A percentile compares a stretch with the other conserved stretches of the same genome.
Evolutionary conservation across 2,888 invertebrate genomes (phyloP).

Genomic region (Parascotia fuliginaria): DNA sequence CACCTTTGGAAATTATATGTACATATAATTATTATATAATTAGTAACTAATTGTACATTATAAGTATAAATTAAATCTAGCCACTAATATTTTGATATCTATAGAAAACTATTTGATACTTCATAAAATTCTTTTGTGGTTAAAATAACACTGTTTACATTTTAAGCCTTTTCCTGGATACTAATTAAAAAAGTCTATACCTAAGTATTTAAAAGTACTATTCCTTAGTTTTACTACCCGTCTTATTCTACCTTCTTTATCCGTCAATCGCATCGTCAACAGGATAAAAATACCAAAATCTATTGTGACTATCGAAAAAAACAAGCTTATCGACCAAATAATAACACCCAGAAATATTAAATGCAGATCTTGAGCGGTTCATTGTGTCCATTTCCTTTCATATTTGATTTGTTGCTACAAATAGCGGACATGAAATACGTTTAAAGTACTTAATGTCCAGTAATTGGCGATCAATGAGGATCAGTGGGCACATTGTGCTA

Average conservation of each 20-base stretch:
- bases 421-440: slow-evolving; percentile 82
- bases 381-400: slow-evolving; percentile 72
- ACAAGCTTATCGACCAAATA: slow-evolving; percentile 66
- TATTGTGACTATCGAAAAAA: slow-evolving; percentile 67
- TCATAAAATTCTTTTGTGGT: too few species aligned
- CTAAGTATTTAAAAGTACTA: too few species aligned
- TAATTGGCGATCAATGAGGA: slow-evolving; percentile 86
- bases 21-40: too few species aligned
- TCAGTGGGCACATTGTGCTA: slow-evolving; percentile 84
- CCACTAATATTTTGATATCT: too few species aligned
- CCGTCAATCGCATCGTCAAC: slow-evolving; percentile 52
- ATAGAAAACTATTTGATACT: too few species aligned
- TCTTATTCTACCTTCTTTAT: slow-evolving; percentile 18
- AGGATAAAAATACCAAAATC: slow-evolving; percentile 53
- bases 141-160: too few species aligned
- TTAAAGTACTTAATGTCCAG: slow-evolving; percentile 86
- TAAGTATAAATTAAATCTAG: too few species aligned
- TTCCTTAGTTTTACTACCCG: too few species aligned
- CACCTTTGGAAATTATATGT: too few species aligned
- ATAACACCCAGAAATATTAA: slow-evolving; percentile 66
- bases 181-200: too few species aligned
- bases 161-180: too few species aligned
- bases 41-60: too few species aligned
- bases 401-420: slow-evolving; percentile 84
- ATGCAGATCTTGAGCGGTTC: slow-evolving; percentile 74